Evolutionary conservation across 1,140 invertebrate genomes (phyloP).

Genomic region (Galleria mellonella): DNA sequence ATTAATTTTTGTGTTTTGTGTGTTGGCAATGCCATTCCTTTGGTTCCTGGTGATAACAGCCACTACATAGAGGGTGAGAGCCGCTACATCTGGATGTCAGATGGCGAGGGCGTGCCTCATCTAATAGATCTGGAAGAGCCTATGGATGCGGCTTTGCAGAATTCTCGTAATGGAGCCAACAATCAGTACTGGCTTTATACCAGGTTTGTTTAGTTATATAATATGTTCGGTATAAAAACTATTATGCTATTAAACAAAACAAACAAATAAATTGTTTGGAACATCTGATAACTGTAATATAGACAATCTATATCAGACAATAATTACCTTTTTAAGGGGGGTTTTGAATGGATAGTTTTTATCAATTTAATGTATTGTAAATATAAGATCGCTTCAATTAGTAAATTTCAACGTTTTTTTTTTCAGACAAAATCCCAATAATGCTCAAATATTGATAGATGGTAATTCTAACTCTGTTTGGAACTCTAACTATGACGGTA

Average conservation of each 20-base stretch:
- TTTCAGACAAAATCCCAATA: conserved; percentile 33
- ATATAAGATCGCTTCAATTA: too few species aligned
- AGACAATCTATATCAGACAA: background rate
- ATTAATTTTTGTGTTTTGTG: too few species aligned
- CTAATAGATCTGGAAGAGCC: conserved; percentile 24
- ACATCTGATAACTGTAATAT: too few species aligned
- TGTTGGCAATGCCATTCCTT: conserved; percentile 18
- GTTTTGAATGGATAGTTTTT: too few species aligned
- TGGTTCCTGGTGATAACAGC: conserved; percentile 29
- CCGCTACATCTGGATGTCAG: conserved; percentile 28
- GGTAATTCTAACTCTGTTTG: conserved; percentile 28
- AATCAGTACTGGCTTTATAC: conserved; percentile 46
- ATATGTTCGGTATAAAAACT: background rate
- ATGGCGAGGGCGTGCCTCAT: conserved; percentile 18
- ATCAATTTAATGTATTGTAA: too few species aligned
- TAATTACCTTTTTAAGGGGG: too few species aligned
- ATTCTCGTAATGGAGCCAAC: conserved; percentile 26
- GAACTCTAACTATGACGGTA: conserved; percentile 30
- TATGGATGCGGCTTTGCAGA: conserved; percentile 3
- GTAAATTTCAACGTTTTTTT: background rate
- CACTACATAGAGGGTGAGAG: conserved; percentile 30
- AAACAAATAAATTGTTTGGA: background rate
- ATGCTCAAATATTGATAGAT: conserved; percentile 24
- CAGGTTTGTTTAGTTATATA: conserved; percentile 25
- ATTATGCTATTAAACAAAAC: background rate